Percentiles rank a stretch among this genome's conserved stretches.
Conservation (phyloP, 2,888 invertebrate genomes). For the Polymixis flavicincta region DNA sequence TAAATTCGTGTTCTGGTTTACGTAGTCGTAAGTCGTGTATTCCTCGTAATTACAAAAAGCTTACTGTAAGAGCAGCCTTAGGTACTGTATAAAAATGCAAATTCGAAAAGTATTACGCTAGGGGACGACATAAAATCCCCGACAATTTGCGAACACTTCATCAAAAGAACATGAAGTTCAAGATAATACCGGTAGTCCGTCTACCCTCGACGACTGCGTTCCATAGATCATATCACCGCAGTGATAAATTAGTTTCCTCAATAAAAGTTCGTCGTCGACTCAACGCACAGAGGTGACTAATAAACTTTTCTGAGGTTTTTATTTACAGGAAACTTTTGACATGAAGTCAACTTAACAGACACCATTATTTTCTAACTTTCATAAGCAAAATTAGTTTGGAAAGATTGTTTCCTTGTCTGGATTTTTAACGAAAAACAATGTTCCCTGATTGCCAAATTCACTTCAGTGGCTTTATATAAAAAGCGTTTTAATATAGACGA, state of each 20-base stretch:
- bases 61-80: conserved; percentile 7
- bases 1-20: neutral
- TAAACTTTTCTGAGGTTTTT: conserved; percentile 51
- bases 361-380: conserved; percentile 39
- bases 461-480: conserved; percentile 58
- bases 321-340: conserved; percentile 47
- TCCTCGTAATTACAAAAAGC: conserved; percentile 23
- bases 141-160: conserved; percentile 72
- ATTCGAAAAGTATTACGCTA: conserved; percentile 42
- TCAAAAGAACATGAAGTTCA: conserved; percentile 74
- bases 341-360: conserved; percentile 35
- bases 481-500: conserved; percentile 66
- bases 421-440: conserved; percentile 12
- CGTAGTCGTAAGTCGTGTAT: neutral
- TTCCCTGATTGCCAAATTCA: conserved; percentile 30
- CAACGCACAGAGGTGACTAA: conserved; percentile 65
- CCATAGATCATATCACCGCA: conserved; percentile 79
- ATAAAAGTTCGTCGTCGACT: conserved; percentile 75
- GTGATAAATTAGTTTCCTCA: conserved; percentile 81
- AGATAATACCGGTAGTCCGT: conserved; percentile 59
- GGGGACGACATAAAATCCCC: conserved; percentile 51
- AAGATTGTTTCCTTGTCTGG: conserved; percentile 6
- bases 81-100: conserved; percentile 49
- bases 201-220: conserved; percentile 72
- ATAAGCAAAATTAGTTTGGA: conserved; percentile 9